phyloP scores from a whole-genome alignment of 2,113 vertebrate genomes.

The Sinocyclocheilus rhinocerous region DNA sequence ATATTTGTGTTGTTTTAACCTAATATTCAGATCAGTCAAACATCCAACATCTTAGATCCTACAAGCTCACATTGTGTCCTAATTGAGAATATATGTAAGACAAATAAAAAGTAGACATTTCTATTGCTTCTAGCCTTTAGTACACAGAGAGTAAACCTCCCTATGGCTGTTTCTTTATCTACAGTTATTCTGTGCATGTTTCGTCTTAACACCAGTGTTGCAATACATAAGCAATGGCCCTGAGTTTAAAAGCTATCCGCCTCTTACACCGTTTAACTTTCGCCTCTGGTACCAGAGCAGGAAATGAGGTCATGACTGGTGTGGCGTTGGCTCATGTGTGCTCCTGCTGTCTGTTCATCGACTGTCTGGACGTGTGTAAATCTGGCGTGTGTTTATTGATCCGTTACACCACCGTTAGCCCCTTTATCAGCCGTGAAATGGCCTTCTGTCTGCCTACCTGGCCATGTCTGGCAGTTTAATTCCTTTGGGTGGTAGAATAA shows the following conservation, averaged over 20 bases:
- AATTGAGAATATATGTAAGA: neutral
- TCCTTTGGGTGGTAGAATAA: slow-evolving; percentile 44
- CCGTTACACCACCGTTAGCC: slow-evolving; percentile 57
- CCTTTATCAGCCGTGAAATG: slow-evolving; percentile 61
- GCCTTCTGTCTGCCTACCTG: slow-evolving; percentile 59
- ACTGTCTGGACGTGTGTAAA: slow-evolving; percentile 45
- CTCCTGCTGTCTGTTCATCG: slow-evolving; percentile 33
- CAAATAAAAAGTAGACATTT: neutral
- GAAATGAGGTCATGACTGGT: slow-evolving; percentile 42
- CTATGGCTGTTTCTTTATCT: slow-evolving; percentile 8
- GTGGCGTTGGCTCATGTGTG: slow-evolving; percentile 9
- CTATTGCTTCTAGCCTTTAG: neutral
- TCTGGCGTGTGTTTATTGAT: slow-evolving; percentile 58
- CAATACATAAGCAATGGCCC: neutral
- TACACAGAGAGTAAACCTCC: neutral
- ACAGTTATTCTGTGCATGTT: neutral
- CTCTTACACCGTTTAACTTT: slow-evolving; percentile 25
- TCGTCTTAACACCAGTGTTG: neutral
- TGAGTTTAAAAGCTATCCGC: neutral
- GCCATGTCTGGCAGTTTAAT: slow-evolving; percentile 55
- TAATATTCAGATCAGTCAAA: neutral
- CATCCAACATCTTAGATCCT: neutral
- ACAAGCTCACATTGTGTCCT: neutral
- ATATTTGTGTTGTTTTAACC: neutral
- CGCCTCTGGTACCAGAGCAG: slow-evolving; percentile 13